Evolutionary conservation across 35 echinoderm and acorn worm species (phyloP), one percentile per base, ranked within the genome.

Genomic region (Holothuria glaberrima): DNA sequence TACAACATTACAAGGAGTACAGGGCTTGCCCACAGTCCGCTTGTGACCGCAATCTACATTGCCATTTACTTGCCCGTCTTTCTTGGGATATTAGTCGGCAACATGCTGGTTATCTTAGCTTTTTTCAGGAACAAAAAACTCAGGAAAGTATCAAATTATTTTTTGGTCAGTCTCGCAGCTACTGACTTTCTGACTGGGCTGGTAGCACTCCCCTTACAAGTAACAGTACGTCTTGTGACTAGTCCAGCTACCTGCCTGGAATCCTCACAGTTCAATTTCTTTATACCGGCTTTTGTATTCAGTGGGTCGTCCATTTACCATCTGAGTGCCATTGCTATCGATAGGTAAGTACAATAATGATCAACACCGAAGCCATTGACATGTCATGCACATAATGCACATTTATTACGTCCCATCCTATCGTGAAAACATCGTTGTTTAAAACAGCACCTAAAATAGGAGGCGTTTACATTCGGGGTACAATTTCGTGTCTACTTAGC

Each of bases 161-260:
- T 87, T 50, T 30, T 87, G 19, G 32, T 87, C 19, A 87, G 85
- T n/a, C 85, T 87, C 13, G 85, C 85, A 54, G 61, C 67, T 33
- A 71, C 66, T 26, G 85, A 87, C 12, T 71, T 87, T 71, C 31
- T 87, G 3, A 87, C 85, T 14, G 85, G 85, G 34, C 30, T 70
- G 10, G 19, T 87, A 0, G 85, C 85, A 4, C 50, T 87, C 9
- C 85, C 85, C n/a, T 69, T 87, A 31, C 38, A 71, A 10, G 27
- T 71, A 6, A 28, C 85, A 36, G 33, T 62, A 25, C 61, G 85
- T 7, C 50, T 87, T 19, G 58, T 87, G 21, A 87, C 70, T 29
- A 87, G 85, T 29, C 85, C 85, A 3, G 61, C 66, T 46, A 87
- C 85, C 34, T 87, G 85, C 31, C 67, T 35, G 30, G 85, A 67